Base-by-base conservation (phyloP, 1,140 invertebrate species). In the Sycophila sp. region DNA sequence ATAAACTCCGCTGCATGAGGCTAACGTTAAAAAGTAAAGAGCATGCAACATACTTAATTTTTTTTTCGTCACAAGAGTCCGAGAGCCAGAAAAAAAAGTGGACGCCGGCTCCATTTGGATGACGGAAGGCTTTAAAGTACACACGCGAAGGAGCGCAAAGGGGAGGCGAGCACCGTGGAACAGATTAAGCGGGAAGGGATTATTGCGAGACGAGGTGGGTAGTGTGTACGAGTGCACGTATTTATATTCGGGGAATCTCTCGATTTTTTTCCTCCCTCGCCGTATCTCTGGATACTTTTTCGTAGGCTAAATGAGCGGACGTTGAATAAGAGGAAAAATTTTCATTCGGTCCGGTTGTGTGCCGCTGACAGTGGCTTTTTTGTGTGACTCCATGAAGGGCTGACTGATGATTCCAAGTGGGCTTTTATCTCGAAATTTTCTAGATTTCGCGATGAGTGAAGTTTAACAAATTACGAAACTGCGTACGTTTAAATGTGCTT, bases 201-300 rank as follows among this genome's bases (percentile, higher is more conserved):
- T 69, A 69, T 58, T 11, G 28, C 26, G 53, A 53, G n/a, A 38
- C 65, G 53, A 42, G 40, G n/a, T n/a, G 69, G 28, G 65, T 65
- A 68, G 63, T n/a, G n/a, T n/a, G n/a, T n/a, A n/a, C n/a, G n/a
- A n/a, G n/a, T 67, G 69, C 51, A 73, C 45, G 66, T 73, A 74
- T 51, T 47, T 69, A 59, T 67, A 28, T 26, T 51, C 30, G 22
- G 42, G 42, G 13, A 59, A 22, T 47, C 22, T 19, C 55, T 66
- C 32, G 55, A 40, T 42, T 40, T 56, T 55, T 47, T 45, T 47
- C 19, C 3, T 51, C 13, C 11, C 36, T 24, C 42, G 10, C 32
- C 1, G 10, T 26, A 22, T n/a, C n/a, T n/a, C n/a, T n/a, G n/a
- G n/a, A n/a, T n/a, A 17, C 28, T 13, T 17, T 47, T 62, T 15